Conservation (phyloP, 2,113 vertebrate species). For the Poeciliopsis occidentalis region DNA sequence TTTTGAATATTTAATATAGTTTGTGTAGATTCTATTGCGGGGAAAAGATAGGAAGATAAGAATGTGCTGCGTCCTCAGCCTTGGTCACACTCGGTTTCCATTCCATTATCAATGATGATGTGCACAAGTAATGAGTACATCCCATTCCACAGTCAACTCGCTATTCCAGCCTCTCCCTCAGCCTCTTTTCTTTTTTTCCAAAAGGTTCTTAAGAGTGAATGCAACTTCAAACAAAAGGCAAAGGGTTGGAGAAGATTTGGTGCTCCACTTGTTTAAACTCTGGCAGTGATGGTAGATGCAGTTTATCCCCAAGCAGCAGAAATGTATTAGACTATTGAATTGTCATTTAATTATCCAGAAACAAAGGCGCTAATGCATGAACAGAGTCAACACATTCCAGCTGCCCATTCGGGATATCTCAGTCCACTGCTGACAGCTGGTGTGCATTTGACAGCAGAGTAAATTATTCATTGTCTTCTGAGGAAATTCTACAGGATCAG, state of each 20-base stretch:
- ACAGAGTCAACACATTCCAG: constrained; percentile 1
- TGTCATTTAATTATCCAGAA: constrained; percentile 8
- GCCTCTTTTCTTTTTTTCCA: constrained; percentile 5
- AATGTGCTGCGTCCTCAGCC: constrained; percentile 1
- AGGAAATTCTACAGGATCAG: constrained; percentile 49
- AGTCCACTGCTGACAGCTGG: constrained; percentile 43
- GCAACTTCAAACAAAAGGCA: constrained; percentile 23
- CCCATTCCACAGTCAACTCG: constrained; percentile 11
- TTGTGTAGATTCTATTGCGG: not conserved
- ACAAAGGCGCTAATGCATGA: not conserved
- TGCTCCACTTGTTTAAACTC: constrained; percentile 5
- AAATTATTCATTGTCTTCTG: constrained; percentile 64
- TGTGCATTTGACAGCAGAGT: constrained; percentile 48
- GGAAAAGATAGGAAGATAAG: not conserved
- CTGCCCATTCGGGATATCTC: constrained; percentile 11
- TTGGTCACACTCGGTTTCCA: constrained; percentile 6
- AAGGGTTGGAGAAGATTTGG: not conserved
- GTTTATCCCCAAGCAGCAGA: not conserved
- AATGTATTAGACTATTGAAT: not conserved
- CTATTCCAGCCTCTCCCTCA: constrained; percentile 2
- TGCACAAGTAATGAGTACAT: constrained; percentile 18
- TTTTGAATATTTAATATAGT: not conserved
- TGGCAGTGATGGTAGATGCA: constrained; percentile 2
- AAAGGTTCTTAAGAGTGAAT: constrained; percentile 20
- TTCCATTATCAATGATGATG: not conserved